These are phyloP conservation scores for Gastrophryne carolinensis DNA, from an alignment of 2,797 vertebrate genomes.

Conservation along the genomic window DNA sequence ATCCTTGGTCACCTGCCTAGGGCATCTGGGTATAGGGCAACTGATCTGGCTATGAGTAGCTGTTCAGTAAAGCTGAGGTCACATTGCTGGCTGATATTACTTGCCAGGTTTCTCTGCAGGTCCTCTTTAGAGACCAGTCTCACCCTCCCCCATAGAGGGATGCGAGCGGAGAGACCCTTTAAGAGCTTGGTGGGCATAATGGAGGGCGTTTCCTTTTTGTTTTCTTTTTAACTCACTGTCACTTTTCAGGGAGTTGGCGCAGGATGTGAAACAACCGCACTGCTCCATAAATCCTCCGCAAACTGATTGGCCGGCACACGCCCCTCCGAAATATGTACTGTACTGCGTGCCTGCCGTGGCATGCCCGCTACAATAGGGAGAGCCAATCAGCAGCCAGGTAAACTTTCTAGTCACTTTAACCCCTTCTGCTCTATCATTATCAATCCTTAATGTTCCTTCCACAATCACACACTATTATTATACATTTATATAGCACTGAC, in stretches of 20 bases:
- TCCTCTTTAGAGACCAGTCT: background rate
- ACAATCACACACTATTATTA: too few species aligned
- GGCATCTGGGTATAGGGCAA: background rate
- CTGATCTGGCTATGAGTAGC: too few species aligned
- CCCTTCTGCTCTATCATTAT: background rate
- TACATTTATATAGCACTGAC: too few species aligned
- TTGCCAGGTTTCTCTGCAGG: too few species aligned
- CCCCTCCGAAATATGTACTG: constrained; percentile 62
- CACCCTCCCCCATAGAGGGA: background rate
- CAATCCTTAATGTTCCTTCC: too few species aligned
- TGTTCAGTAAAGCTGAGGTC: background rate
- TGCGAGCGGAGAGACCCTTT: background rate
- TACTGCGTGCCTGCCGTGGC: constrained; percentile 60
- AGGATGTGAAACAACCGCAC: constrained; percentile 55
- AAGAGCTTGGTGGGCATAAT: constrained; percentile 5
- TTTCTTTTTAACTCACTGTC: constrained; percentile 47
- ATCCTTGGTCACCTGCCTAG: background rate
- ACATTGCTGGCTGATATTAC: background rate
- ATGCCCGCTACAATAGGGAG: constrained; percentile 56
- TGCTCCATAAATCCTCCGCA: constrained; percentile 62
- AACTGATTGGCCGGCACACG: constrained; percentile 61
- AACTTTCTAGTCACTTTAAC: constrained; percentile 52
- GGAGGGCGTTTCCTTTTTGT: too few species aligned
- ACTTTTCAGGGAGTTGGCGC: constrained; percentile 53
- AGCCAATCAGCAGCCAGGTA: constrained; percentile 42